A percentile compares a stretch with the other conserved stretches of the same genome.
Evolutionary conservation across 2,888 invertebrate species (phyloP).

Genomic region (Hydrotaea cyrtoneurina): DNA sequence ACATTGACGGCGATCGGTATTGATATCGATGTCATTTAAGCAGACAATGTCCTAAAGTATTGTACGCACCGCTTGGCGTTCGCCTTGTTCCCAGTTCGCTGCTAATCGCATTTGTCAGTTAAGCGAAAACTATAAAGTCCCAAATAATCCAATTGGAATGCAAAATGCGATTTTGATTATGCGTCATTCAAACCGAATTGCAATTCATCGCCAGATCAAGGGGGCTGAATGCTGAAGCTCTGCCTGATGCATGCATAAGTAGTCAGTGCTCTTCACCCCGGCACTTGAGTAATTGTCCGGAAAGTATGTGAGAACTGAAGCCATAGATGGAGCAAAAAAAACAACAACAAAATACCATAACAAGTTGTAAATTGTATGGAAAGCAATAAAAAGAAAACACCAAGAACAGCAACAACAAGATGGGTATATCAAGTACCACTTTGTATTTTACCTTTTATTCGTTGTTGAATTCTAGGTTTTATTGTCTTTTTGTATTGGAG

Average conservation of each 20-base stretch:
- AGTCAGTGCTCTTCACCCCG: not conserved
- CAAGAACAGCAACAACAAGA: not conserved
- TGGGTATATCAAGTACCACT: conserved; percentile 23
- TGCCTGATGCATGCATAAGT: conserved; percentile 11
- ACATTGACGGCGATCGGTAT: no score
- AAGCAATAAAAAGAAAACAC: conserved; percentile 9
- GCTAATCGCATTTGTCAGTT: not conserved
- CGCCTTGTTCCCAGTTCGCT: no score
- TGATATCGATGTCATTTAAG: no score
- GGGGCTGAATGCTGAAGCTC: not conserved
- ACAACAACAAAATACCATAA: no score
- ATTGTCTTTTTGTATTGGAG: not conserved
- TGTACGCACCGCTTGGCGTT: no score
- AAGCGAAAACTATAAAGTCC: not conserved
- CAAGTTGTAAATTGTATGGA: no score
- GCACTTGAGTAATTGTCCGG: not conserved
- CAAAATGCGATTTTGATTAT: conserved; percentile 32
- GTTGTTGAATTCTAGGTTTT: not conserved
- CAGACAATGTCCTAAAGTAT: no score
- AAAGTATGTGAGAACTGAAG: conserved; percentile 18
- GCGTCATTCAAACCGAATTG: conserved; percentile 27
- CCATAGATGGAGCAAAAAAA: not conserved
- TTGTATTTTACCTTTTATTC: conserved; percentile 19
- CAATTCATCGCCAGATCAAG: conserved; percentile 16
- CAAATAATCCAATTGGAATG: conserved; percentile 24